Base-by-base conservation (phyloP, 1,140 invertebrate species). In the Drosophila lacteicornis region DNA sequence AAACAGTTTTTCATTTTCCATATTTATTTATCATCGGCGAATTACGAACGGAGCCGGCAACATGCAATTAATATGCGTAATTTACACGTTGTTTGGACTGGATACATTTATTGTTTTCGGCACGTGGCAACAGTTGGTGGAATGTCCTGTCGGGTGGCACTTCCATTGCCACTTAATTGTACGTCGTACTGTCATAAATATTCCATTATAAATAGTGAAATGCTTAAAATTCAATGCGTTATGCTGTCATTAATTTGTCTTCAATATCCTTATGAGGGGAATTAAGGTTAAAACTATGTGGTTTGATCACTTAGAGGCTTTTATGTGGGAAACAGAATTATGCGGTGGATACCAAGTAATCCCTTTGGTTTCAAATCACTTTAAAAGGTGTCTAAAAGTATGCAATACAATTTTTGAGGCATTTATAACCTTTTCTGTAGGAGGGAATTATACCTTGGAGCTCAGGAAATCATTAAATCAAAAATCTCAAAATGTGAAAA, bases 21-120 rank as follows among this genome's bases (percentile, higher is more conserved):
- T 84, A 76, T 77, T 85, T 78, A 68, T 69, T 77, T 63, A 78
- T 74, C 73, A 66, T 61, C 40, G 55, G 70, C 55, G 67, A 49
- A 67, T 77, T 71, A 63, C 66, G 47, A 70, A 45, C 57, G 55
- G 60, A 53, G 59, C 58, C 68, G 45, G 73, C 67, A 69, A 55
- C 68, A 38, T 61, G 66, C 59, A 85, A 81, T 84, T 86, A 84
- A 86, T 79, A 82, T 75, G 82, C 63, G 38, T 85, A 85, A 78
- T 75, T 85, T 70, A 81, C 75, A 75, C 47, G 60, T 78, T 66
- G 68, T 51, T 68, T 55, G 61, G 46, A 42, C 62, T 62, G 19
- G 40, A 73, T 51, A 80, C 65, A 84, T 85, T 84, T 75, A 79
- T 61, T 79, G 79, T 70, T 69, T 83, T 56, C 63, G 63, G 68